Evolutionary conservation across 2,113 vertebrate species (phyloP), one percentile per base, ranked within the genome.

Genomic region (Phasianus colchicus): DNA sequence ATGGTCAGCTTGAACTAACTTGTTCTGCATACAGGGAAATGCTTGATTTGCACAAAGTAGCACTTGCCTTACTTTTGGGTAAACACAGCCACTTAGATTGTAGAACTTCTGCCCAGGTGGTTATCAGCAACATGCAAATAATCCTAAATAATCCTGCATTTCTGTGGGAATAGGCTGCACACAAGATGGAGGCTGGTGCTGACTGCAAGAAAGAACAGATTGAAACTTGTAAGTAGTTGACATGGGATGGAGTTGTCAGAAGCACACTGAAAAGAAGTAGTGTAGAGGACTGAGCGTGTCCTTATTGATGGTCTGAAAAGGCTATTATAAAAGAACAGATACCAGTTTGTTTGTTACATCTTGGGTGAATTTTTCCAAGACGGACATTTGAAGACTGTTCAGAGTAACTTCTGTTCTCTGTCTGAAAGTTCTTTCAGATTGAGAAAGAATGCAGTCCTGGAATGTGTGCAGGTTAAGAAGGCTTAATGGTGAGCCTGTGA

Each of bases 391-490:
- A 67, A 67, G 52, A 19, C 45, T 63, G 58, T 50, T 92, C 47
- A 83, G 79, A 90, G 69, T 83, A 50, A 71, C 52, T 92, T 80
- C 64, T 90, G 90, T 94, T 89, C 43, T 47, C 45, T 40, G 20
- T 58, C 60, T 70, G 78, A 71, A 90, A 57, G 63, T 6, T 84
- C 50, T 52, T 71, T 90, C 34, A 43, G 50, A 79, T 22, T 0
- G 2, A 86, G 76, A 45, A 78, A 87, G 83, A 86, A 75, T 83
- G 52, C 63, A 34, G 43, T 36, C 61, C 55, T 64, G n/a, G 30
- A 45, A 61, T 47, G 34, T 0, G 3, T 8, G 63, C 72, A 52
- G 81, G 61, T 67, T 66, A 58, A 13, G 34, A 38, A 24, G n/a
- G 36, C 71, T 82, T 69, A 29, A 21, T 12, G 11, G 47, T 40